A percentile compares a stretch with the other conserved stretches of the same genome.
These are phyloP conservation scores for Bagarius yarrelli DNA, from an alignment of 2,113 vertebrate genomes.

Conservation along the genomic window DNA sequence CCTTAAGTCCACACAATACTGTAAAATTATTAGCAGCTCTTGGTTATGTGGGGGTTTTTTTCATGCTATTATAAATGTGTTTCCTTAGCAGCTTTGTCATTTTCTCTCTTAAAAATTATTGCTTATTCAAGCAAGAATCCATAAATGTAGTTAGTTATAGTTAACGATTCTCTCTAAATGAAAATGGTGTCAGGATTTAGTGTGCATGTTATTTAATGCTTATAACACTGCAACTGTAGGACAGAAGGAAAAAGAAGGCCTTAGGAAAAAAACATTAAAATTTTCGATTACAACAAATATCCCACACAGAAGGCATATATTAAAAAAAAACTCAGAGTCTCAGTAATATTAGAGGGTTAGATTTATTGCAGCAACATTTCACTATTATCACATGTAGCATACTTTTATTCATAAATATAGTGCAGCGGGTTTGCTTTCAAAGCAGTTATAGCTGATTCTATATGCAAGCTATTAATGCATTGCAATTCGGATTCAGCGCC, in stretches of 20 bases:
- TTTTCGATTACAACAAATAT: not conserved
- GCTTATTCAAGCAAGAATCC: not conserved
- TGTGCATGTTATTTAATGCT: not conserved
- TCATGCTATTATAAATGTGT: not conserved
- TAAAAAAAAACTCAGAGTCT: conserved; percentile 26
- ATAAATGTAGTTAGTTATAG: not conserved
- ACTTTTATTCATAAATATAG: conserved; percentile 52
- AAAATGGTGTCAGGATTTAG: not conserved
- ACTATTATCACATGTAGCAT: conserved; percentile 22
- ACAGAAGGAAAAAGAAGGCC: not conserved
- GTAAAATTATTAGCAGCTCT: not conserved
- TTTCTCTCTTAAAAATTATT: not conserved
- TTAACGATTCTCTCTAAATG: not conserved
- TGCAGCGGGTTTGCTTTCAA: conserved; percentile 42
- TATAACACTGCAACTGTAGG: not conserved
- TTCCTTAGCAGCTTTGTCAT: not conserved
- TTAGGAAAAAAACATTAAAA: not conserved
- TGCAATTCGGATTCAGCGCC: conserved; percentile 38
- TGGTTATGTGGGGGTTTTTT: not conserved
- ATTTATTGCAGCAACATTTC: conserved; percentile 47
- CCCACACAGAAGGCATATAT: not conserved
- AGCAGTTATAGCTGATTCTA: conserved; percentile 38
- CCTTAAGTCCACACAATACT: not conserved
- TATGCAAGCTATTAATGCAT: conserved; percentile 28
- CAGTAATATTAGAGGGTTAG: conserved; percentile 28